Base-by-base conservation (phyloP, 2,797 vertebrate genomes). In the Megaceryle alcyon region DNA sequence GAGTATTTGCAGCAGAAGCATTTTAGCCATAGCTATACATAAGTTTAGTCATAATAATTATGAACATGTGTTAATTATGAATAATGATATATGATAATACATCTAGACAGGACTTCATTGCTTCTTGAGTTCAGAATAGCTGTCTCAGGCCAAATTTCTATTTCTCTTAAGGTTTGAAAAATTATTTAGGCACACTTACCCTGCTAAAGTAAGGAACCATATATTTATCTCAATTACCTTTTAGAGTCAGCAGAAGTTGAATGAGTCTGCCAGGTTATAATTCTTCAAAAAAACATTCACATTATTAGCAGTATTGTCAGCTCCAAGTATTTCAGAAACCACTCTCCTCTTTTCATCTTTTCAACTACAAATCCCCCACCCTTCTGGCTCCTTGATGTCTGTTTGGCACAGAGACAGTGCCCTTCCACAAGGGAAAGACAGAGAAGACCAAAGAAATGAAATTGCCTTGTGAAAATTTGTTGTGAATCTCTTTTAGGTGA, bases 371-470 rank as follows among this genome's bases (percentile, higher is more conserved):
- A 75, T 64, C 33, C 56, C 68, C 57, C 49, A 95, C 69, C 31
- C 68, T 90, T 87, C 88, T 82, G 93, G 57, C 66, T 95, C 83
- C 83, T 95, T 90, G 46, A 56, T 79, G 77, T 90, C 82, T 90
- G 10, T 86, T 79, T 94, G 86, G 66, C 80, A 72, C 33, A 18
- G 15, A 73, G 48, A 60, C 59, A 60, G 21, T 69, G 51, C 83
- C 88, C 66, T 90, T 90, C 66, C 31, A 63, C 35, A 90, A 59
- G 22, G 26, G 37, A 59, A 94, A 95, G 66, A 41, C 22, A 88
- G 80, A 48, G 43, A 73, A 91, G 93, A 63, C 63, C n/a, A 65
- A 16, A 76, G 70, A 95, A 90, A 93, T 41, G 0, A 69, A 95
- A 86, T n/a, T 82, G 26, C n/a, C 53, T 51, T 59, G 33, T 90